Evolutionary conservation across 2,888 invertebrate genomes (phyloP).

Genomic region (Sympetrum striolatum): DNA sequence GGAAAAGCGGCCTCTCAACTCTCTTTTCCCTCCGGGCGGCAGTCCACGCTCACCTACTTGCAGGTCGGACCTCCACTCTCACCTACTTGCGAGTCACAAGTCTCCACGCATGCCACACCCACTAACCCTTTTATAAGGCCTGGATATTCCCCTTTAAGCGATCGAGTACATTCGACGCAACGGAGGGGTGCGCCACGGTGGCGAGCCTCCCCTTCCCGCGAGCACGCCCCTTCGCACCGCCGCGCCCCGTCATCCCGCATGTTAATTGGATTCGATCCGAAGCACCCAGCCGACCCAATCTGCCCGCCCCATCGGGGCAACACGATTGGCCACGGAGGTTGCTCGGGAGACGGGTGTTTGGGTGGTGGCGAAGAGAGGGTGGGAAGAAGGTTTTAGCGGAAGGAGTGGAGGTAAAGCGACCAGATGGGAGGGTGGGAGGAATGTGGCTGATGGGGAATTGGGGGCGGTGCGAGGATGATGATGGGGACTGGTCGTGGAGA

Average conservation of each 20-base stretch:
- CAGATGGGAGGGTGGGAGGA: not conserved
- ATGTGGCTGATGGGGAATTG: constrained; percentile 3
- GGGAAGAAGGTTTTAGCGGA: not conserved
- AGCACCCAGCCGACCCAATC: constrained; percentile 19
- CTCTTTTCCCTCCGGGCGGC: not conserved
- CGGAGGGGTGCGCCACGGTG: not conserved
- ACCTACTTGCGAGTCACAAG: not conserved
- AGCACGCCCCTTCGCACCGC: not conserved
- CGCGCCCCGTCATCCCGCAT: constrained; percentile 34
- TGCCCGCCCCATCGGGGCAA: constrained; percentile 25
- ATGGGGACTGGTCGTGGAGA: not conserved
- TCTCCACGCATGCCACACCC: not conserved
- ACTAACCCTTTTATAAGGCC: not conserved
- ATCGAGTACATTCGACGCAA: not conserved
- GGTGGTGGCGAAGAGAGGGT: not conserved
- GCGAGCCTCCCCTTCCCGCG: not conserved
- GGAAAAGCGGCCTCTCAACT: not conserved
- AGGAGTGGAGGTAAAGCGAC: not conserved
- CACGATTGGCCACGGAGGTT: constrained; percentile 36
- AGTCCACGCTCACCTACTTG: not conserved
- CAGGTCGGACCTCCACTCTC: not conserved
- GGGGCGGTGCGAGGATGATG: constrained; percentile 9
- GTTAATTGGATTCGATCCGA: constrained; percentile 41
- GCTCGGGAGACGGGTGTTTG: not conserved
- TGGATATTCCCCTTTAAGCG: not conserved